Evolutionary conservation across 2,113 vertebrate species (phyloP), one percentile per base, ranked within the genome.

Genomic region (Xerus inauris): DNA sequence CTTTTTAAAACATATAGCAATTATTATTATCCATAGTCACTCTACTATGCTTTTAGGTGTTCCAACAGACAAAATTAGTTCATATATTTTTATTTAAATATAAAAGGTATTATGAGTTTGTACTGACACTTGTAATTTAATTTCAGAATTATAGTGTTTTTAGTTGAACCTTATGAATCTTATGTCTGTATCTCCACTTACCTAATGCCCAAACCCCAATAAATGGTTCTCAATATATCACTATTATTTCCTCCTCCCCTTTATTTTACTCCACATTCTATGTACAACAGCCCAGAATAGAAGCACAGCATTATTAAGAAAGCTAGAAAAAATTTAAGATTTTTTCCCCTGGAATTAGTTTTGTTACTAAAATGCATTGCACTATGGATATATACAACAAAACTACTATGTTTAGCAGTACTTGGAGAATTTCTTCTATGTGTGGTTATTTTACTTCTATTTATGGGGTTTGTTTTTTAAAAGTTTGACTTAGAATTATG

Each of bases 81-180:
- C 76, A 84, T 35, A n/a, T 24, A 40, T n/a, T 92, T 94, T 71
- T 1, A 94, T 83, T 96, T 73, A 81, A 79, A 87, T 45, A 80
- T 45, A 82, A 87, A 92, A 59, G 87, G 54, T 32, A 22, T 38
- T 2, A 28, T 62, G 32, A 49, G 7, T 76, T 71, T 40, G 64
- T 47, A 71, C 4, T 80, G 28, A 73, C 35, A 57, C n/a, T 71
- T 93, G 13, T 10, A 93, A n/a, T 71, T 96, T 42, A n/a, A 4
- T 62, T 84, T 88, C 30, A 91, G 77, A 77, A 28, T 10, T 69
- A 71, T 9, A 42, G 11, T 71, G 45, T 42, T 85, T 94, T 87
- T 65, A 84, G 4, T 75, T 59, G 20, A 69, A 67, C 26, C 35
- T 73, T 9, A 13, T 32, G 57, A 65, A 54, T 87, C 5, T 94